Evolutionary conservation across 1,140 invertebrate genomes (phyloP).

Genomic region (Diorhabda carinulata): DNA sequence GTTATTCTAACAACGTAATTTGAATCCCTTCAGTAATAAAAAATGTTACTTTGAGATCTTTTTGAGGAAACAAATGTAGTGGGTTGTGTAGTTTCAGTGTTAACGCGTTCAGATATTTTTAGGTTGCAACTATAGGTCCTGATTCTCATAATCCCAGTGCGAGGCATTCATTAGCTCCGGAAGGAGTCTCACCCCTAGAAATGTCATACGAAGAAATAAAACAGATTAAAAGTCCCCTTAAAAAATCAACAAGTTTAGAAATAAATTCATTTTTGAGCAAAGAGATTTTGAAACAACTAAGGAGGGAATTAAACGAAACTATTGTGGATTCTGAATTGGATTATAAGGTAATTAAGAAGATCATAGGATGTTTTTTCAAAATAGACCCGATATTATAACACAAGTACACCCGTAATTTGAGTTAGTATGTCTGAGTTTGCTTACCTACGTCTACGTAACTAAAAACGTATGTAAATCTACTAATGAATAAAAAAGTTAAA

Average conservation of each 20-base stretch:
- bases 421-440: no score
- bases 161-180: conserved; percentile 50
- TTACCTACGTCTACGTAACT: no score
- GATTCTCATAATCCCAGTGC: conserved; percentile 57
- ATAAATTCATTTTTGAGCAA: conserved; percentile 51
- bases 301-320: conserved; percentile 62
- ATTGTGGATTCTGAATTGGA: conserved; percentile 67
- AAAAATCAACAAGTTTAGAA: conserved; percentile 23
- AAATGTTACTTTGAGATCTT: no score
- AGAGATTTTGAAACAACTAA: conserved; percentile 61
- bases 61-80: no score
- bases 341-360: conserved; percentile 48
- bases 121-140: conserved; percentile 49
- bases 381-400: no score
- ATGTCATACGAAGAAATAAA: conserved; percentile 37
- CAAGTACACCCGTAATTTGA: no score
- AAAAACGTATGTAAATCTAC: no score
- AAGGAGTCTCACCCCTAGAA: conserved; percentile 17
- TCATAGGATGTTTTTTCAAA: no score
- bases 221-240: conserved; percentile 9
- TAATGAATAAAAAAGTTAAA: no score
- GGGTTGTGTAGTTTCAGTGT: no score
- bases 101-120: conserved; percentile 28
- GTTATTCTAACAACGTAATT: no score
- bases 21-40: no score